phyloP scores from a whole-genome alignment of 2,113 vertebrate species.

The Burhinus bistriatus region DNA sequence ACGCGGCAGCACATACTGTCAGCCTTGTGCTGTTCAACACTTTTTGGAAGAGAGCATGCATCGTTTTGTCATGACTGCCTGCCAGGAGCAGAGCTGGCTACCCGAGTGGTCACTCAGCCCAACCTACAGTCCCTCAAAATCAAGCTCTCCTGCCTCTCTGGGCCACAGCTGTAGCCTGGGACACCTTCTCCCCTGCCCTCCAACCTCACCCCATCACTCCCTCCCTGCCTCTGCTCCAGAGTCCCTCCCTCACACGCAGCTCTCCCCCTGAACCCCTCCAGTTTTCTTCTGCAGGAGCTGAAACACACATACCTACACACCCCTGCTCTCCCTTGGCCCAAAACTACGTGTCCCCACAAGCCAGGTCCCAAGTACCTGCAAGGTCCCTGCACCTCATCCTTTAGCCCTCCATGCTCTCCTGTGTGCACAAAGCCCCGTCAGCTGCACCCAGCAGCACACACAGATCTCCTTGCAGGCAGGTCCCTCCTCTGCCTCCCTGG shows the following conservation, averaged over 20 bases:
- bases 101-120: not conserved
- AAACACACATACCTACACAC: not conserved
- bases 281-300: not conserved
- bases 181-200: not conserved
- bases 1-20: not conserved
- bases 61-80: too few relatives aligned
- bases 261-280: not conserved
- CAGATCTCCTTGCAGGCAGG: not conserved
- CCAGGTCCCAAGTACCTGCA: not conserved
- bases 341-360: not conserved
- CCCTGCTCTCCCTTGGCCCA: not conserved
- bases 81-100: not conserved
- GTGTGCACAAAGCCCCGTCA: not conserved
- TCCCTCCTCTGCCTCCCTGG: not conserved
- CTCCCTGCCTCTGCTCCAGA: not conserved
- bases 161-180: not conserved
- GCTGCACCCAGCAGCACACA: not conserved
- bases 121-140: not conserved
- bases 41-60: not conserved
- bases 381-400: not conserved
- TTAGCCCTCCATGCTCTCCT: not conserved
- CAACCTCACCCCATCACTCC: not conserved
- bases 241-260: not conserved
- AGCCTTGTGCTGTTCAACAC: not conserved
- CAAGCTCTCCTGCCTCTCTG: not conserved